These are phyloP conservation scores for Campoletis raptor DNA, from an alignment of 2,888 invertebrate genomes.

Conservation along the genomic window DNA sequence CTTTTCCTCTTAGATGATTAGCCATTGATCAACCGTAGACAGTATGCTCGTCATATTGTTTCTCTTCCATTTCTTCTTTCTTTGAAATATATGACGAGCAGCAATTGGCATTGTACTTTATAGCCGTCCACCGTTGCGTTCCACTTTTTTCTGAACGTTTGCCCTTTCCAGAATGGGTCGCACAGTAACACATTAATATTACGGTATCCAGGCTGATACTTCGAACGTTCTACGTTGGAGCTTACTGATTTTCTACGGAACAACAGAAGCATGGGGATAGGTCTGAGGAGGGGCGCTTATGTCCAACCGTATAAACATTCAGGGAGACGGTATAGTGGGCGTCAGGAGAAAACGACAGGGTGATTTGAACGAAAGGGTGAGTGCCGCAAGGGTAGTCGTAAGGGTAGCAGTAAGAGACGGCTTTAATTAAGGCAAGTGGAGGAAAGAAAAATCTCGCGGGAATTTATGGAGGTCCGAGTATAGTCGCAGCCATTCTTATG, in stretches of 20 bases:
- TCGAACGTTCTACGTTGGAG: background rate
- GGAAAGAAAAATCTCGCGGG: slow-evolving; percentile 84
- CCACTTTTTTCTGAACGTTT: slow-evolving; percentile 65
- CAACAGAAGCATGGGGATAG: slow-evolving; percentile 14
- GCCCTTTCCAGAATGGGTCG: slow-evolving; percentile 65
- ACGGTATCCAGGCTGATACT: slow-evolving; percentile 2
- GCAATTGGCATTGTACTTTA: slow-evolving; percentile 35
- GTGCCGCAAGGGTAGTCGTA: slow-evolving; percentile 75
- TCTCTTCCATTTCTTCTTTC: slow-evolving; percentile 36
- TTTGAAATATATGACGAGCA: slow-evolving; percentile 44
- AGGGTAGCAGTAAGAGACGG: slow-evolving; percentile 78
- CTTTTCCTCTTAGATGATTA: slow-evolving; percentile 53
- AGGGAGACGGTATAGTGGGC: slow-evolving; percentile 23
- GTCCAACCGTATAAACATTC: slow-evolving; percentile 24
- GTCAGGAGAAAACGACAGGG: slow-evolving; percentile 58
- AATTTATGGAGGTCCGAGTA: slow-evolving; percentile 83
- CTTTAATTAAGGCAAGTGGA: slow-evolving; percentile 84
- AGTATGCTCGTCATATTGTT: slow-evolving; percentile 23
- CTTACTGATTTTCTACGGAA: slow-evolving; percentile 26
- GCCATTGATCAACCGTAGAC: slow-evolving; percentile 42
- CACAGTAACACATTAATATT: slow-evolving; percentile 15
- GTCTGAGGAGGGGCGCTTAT: slow-evolving; percentile 16
- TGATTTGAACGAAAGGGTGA: slow-evolving; percentile 71
- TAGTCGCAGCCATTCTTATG: slow-evolving; percentile 57
- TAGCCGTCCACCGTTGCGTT: slow-evolving; percentile 43